Percentiles rank a stretch among this genome's conserved stretches.
Conservation (phyloP, 2,113 vertebrate species). For the Phoxinus phoxinus region DNA sequence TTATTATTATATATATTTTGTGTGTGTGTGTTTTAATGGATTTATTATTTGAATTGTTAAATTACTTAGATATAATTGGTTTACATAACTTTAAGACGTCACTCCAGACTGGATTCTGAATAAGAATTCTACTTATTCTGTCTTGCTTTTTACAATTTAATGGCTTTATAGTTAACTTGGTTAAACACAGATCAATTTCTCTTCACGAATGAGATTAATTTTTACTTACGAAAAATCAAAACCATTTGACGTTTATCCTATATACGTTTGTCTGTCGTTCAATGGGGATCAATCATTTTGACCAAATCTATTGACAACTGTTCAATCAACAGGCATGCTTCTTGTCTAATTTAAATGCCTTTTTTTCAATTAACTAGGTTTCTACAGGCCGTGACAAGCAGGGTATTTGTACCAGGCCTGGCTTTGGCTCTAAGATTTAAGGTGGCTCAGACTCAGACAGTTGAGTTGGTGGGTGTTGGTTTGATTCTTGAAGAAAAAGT, state of each 20-base stretch:
- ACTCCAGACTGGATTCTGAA: background rate
- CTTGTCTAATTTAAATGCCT: background rate
- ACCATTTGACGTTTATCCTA: background rate
- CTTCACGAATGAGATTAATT: background rate
- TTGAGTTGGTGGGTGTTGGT: background rate
- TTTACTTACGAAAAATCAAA: slow-evolving; percentile 8
- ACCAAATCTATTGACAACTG: slow-evolving; percentile 47
- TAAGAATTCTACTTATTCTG: slow-evolving; percentile 6
- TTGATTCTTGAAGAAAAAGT: slow-evolving; percentile 56
- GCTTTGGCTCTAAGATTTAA: slow-evolving; percentile 34
- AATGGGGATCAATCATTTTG: slow-evolving; percentile 44
- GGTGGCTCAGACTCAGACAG: background rate
- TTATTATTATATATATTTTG: background rate
- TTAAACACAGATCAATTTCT: background rate
- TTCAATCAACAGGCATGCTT: slow-evolving; percentile 58
- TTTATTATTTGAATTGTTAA: background rate
- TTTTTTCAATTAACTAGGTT: slow-evolving; percentile 58
- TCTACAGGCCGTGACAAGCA: slow-evolving; percentile 7
- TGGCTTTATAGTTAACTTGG: background rate
- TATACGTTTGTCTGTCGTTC: background rate
- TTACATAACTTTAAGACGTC: background rate
- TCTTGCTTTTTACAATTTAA: background rate
- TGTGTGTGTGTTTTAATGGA: background rate
- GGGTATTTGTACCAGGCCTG: slow-evolving; percentile 41
- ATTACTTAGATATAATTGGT: background rate